These are phyloP conservation scores for Zonitis immaculata DNA, from an alignment of 2,888 invertebrate species.

Conservation along the genomic window DNA sequence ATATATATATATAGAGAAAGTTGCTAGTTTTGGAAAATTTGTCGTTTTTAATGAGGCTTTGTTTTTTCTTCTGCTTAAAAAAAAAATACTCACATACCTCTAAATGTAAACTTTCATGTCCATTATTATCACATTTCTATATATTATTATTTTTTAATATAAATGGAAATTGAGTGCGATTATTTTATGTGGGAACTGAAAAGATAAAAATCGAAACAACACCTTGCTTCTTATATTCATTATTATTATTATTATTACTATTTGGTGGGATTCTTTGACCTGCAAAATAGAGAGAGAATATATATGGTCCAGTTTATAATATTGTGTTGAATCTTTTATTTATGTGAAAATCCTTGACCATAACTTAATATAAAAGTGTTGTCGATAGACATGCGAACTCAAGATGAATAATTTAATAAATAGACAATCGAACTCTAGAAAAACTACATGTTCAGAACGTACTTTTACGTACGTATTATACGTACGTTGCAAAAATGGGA, in stretches of 20 bases:
- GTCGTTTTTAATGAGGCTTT: not conserved
- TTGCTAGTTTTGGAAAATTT: not conserved
- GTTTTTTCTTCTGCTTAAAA: no score
- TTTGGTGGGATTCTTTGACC: conserved; percentile 22
- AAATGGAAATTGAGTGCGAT: conserved; percentile 15
- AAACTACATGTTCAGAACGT: no score
- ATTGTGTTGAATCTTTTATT: conserved; percentile 27
- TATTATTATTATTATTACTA: no score
- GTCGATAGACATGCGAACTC: no score
- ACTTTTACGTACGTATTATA: no score
- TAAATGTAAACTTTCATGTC: not conserved
- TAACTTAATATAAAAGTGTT: no score
- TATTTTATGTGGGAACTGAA: conserved; percentile 25
- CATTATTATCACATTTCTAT: no score
- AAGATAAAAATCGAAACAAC: conserved; percentile 24
- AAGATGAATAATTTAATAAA: no score
- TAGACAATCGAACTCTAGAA: no score
- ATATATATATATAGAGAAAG: not conserved
- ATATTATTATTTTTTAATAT: not conserved
- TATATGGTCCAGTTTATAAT: conserved; percentile 25
- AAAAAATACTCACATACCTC: not conserved
- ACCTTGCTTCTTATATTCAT: conserved; percentile 25
- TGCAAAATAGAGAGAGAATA: no score
- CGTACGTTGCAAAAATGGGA: no score
- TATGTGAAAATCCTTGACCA: conserved; percentile 23